Evolutionary conservation across 2,888 invertebrate species (phyloP), one percentile per base, ranked within the genome.

Genomic region (Drepana falcataria): DNA sequence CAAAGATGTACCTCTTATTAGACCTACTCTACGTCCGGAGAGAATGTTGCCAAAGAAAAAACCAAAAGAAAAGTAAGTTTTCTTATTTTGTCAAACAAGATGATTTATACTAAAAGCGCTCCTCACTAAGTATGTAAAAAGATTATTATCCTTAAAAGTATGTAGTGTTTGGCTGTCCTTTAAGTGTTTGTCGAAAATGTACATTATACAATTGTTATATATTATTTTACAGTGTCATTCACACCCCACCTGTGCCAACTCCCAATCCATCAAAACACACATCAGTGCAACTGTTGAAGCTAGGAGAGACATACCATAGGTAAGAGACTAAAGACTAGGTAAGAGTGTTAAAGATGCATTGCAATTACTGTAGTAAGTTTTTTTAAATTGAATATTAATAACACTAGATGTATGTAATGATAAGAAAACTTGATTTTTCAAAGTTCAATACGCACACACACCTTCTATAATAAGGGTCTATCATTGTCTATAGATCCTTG

Each of bases 301-400:
- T 89, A 62, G 90, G 89, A 48, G 87, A 86, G 69, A 87, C 88
- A 66, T 90, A 90, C 66, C 90, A 89, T 67, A 88, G 90, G 90
- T 90, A 72, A 66, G 64, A 64, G 51, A 53, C 21, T 21, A 47
- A 35, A 33, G 40, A 33, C 51, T 35, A 53, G 41, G 44, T 44
- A 6, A 44, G 44, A 6, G 1, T 6, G 1, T 7, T 9, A 9
- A 44, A 9, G 6, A 9, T 44, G 44, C 9, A 9, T 1, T 40
- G 2, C 7, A 3, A 4, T 40, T 4, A 40, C 40, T 4, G 4
- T 6, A 6, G 4, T 40, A 4, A 40, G 2, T 2, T 40, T 7
- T 7, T 40, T 3, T 6, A 6, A 6, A 40, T 40, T 40, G 40
- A 3, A 40, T 21, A 21, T 21, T 21, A 21, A 21, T 21, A 21